Evolutionary conservation across 2,797 vertebrate species (phyloP).

Genomic region (Sciurus vulgaris): DNA sequence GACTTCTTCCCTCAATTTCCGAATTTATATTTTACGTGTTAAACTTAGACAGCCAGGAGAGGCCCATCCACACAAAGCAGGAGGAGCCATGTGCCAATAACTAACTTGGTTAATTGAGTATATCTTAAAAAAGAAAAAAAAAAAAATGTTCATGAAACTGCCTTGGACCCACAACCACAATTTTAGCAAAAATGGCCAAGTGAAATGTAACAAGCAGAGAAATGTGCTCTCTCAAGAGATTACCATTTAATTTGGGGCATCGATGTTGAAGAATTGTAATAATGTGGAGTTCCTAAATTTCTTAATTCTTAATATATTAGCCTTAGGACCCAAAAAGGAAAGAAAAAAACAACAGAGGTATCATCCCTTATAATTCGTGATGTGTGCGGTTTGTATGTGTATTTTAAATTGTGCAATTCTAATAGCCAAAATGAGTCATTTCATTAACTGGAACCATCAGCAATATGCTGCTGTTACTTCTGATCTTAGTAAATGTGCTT

Average conservation of each 20-base stretch:
- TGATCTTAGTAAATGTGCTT: slow-evolving; percentile 55
- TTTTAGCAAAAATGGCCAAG: slow-evolving; percentile 1
- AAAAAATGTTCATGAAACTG: not conserved
- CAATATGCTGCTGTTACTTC: slow-evolving; percentile 18
- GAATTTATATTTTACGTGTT: not conserved
- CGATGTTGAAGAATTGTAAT: slow-evolving; percentile 57
- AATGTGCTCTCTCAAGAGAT: slow-evolving; percentile 32
- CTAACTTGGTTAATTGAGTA: not conserved
- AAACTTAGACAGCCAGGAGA: not conserved
- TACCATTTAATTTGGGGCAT: slow-evolving; percentile 75
- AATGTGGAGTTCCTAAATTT: slow-evolving; percentile 61
- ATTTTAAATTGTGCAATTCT: slow-evolving; percentile 57
- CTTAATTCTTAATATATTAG: slow-evolving; percentile 59
- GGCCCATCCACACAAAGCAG: not conserved
- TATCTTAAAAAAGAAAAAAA: not conserved
- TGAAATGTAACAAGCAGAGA: not conserved
- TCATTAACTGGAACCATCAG: slow-evolving; percentile 65
- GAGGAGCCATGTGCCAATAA: not conserved
- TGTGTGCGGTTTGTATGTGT: not conserved
- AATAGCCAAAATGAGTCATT: slow-evolving; percentile 61
- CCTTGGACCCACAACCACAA: not conserved
- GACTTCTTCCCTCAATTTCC: not conserved
- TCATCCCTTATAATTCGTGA: slow-evolving; percentile 28
- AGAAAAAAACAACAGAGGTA: not conserved
- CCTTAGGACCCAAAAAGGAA: slow-evolving; percentile 17